Conservation (phyloP, 1,140 invertebrate species). For the Drosophila tsacasi region DNA sequence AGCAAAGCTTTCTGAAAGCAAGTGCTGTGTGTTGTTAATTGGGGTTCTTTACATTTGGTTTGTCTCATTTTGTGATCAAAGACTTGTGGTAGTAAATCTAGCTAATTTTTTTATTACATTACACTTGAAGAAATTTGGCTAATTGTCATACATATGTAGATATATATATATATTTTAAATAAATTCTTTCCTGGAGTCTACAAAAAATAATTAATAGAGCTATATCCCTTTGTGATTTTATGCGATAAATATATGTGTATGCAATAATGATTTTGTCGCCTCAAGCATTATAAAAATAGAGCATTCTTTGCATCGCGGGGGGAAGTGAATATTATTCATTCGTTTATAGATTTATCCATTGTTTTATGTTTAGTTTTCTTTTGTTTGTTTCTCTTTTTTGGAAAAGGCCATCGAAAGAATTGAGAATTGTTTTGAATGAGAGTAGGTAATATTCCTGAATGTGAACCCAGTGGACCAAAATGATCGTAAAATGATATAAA, state of each 20-base stretch:
- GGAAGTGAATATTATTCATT: slow-evolving; percentile 20
- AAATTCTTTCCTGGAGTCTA: slow-evolving; percentile 60
- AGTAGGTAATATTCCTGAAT: neutral
- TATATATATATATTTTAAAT: slow-evolving; percentile 50
- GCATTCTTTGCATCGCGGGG: slow-evolving; percentile 33
- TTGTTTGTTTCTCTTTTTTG: slow-evolving; percentile 27
- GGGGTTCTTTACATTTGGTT: slow-evolving; percentile 17
- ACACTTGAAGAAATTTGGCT: slow-evolving; percentile 77
- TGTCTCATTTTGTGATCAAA: slow-evolving; percentile 27
- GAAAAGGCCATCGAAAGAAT: slow-evolving; percentile 60
- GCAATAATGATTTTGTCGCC: slow-evolving; percentile 11
- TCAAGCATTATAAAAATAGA: slow-evolving; percentile 77
- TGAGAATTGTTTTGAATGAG: slow-evolving; percentile 35
- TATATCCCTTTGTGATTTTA: slow-evolving; percentile 9
- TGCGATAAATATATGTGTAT: slow-evolving; percentile 15
- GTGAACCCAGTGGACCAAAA: slow-evolving; percentile 2
- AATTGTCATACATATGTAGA: slow-evolving; percentile 52
- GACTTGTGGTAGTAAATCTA: slow-evolving; percentile 46
- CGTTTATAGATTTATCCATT: slow-evolving; percentile 17
- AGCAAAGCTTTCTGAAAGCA: slow-evolving; percentile 47
- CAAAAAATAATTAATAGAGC: slow-evolving; percentile 48
- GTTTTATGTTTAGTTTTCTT: neutral
- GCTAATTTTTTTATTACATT: slow-evolving; percentile 73
- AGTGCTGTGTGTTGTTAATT: slow-evolving; percentile 29
- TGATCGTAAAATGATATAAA: neutral